phyloP scores from a whole-genome alignment of 1,140 invertebrate species.

The Lordiphosa mommai region DNA sequence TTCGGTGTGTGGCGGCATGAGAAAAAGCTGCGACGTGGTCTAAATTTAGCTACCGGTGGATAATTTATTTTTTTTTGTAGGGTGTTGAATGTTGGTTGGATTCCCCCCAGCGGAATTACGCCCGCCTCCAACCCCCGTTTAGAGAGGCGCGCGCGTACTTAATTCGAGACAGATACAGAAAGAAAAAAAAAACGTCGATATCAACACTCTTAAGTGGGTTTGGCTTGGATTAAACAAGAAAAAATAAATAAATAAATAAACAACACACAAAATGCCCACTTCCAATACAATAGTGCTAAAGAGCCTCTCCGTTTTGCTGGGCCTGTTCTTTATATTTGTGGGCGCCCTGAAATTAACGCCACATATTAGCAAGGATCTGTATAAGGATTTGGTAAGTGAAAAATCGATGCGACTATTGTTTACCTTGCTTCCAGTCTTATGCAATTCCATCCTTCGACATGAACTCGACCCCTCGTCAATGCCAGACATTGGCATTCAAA shows the following conservation, averaged over 20 bases:
- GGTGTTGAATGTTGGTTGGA: constrained; percentile 51
- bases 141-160: constrained; percentile 21
- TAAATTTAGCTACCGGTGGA: constrained; percentile 71
- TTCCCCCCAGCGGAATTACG: constrained; percentile 20
- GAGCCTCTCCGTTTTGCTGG: constrained; percentile 93
- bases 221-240: constrained; percentile 1
- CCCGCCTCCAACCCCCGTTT: constrained; percentile 3
- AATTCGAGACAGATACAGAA: constrained; percentile 24
- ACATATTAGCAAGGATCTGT: constrained; percentile 94
- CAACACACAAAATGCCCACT: constrained; percentile 67
- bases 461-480: constrained; percentile 63
- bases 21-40: constrained; percentile 61
- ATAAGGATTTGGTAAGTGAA: constrained; percentile 95
- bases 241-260: constrained; percentile 3
- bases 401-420: constrained; percentile 37
- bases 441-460: not conserved
- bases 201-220: constrained; percentile 14
- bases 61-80: constrained; percentile 38
- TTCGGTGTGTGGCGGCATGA: constrained; percentile 18
- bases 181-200: not conserved
- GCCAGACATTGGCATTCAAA: constrained; percentile 58
- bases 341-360: constrained; percentile 95
- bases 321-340: constrained; percentile 97
- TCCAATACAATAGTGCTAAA: constrained; percentile 88
- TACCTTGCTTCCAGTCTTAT: no score